Percentiles rank a stretch among this genome's conserved stretches.
These are phyloP conservation scores for Drosophila neocordata DNA, from an alignment of 1,140 invertebrate species.

Conservation along the genomic window DNA sequence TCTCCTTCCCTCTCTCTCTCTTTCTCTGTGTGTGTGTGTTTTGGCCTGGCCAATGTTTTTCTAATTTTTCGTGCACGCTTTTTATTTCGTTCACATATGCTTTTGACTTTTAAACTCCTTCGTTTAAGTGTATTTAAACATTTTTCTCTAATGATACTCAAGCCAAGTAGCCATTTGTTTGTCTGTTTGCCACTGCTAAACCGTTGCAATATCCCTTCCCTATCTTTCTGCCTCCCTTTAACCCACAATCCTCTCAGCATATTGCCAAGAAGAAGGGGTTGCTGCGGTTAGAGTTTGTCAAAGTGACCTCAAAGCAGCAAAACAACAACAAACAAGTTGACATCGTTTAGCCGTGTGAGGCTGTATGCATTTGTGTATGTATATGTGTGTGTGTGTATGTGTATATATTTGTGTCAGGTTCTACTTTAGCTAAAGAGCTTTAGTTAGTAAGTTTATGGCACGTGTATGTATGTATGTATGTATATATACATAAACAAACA, in stretches of 20 bases:
- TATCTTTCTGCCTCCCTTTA: background rate
- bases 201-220: background rate
- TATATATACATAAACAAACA: conserved; percentile 21
- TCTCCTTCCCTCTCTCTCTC: background rate
- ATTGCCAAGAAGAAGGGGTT: conserved; percentile 22
- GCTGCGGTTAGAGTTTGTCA: conserved; percentile 73
- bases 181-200: conserved; percentile 23
- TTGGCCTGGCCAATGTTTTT: conserved; percentile 46
- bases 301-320: conserved; percentile 73
- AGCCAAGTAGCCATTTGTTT: conserved; percentile 71
- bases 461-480: conserved; percentile 12
- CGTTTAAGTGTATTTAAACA: conserved; percentile 76
- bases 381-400: conserved; percentile 6
- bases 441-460: conserved; percentile 36
- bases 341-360: conserved; percentile 45
- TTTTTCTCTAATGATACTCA: conserved; percentile 76
- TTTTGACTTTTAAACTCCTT: conserved; percentile 72
- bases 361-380: conserved; percentile 38
- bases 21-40: background rate
- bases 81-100: conserved; percentile 63
- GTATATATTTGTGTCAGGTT: conserved; percentile 27
- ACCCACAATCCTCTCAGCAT: background rate
- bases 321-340: conserved; percentile 47
- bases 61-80: conserved; percentile 47
- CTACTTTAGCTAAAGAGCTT: conserved; percentile 47